Evolutionary conservation across 2,888 invertebrate species (phyloP), one percentile per base, ranked within the genome.

Genomic region (Amiota mariae): DNA sequence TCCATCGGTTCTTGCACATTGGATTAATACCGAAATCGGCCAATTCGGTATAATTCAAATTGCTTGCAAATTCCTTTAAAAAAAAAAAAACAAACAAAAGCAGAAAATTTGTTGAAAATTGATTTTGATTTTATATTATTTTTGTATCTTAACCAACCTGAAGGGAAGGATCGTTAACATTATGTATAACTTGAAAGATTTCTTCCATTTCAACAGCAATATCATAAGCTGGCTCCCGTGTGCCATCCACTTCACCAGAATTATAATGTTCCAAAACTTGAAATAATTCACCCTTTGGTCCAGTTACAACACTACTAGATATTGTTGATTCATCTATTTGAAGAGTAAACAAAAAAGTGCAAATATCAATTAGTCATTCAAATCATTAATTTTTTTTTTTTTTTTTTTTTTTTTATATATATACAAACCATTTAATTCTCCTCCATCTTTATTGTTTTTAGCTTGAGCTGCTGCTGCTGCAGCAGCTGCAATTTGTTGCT

Each of bases 21-120:
- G 89, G 88, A 82, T 90, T 90, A 59, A 90, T 85, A 56, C 90
- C 89, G 71, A 90, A 90, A 72, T 90, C 90, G 66, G 89, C 87
- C 79, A 90, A 82, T 75, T 90, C 90, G 13, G 89, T 86, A 77
- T 87, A 90, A 75, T 89, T 89, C 54, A 90, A 82, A 82, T 90
- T 90, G 66, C 88, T 87, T 68, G 90, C 87, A 63, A 90, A 79
- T 73, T 90, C 90, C 90, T 90, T 63, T 1, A 67, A 63, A 68
- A 10, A 67, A 61, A 68, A 47, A 24, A 63, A 13, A 20, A 18
- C 1, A 51, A 54, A 11, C 10, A 6, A n/a, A 46, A 24, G 24
- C 2, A 24, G 1, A 24, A 1, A 2, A 3, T 24, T 24, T 24
- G 24, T 24, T 36, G 6, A 36, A 6, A 36, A 36, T 36, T 4